phyloP scores from a whole-genome alignment of 2,797 vertebrate genomes.

The Heliangelus exortis region DNA sequence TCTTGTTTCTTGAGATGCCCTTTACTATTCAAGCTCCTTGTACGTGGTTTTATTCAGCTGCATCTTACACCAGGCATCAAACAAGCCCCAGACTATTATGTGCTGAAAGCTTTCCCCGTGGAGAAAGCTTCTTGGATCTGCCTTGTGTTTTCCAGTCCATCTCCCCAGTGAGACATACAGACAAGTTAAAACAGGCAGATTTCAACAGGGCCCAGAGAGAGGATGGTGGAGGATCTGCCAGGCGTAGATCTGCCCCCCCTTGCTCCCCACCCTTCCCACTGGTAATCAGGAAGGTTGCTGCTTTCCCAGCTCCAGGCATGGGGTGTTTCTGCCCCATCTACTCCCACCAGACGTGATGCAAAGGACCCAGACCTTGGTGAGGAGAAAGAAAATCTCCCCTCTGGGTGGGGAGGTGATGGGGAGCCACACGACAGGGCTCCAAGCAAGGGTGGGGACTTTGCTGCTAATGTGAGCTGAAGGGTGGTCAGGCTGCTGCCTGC shows the following conservation, averaged over 20 bases:
- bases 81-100: conserved; percentile 51
- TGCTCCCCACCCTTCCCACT: neutral
- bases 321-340: neutral
- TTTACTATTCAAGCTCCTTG: conserved; percentile 57
- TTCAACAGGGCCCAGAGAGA: conserved; percentile 4
- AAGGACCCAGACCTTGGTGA: rapidly evolving
- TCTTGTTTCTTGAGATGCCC: conserved; percentile 59
- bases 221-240: conserved; percentile 4
- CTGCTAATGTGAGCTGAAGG: conserved; percentile 38
- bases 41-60: conserved; percentile 59
- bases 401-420: neutral
- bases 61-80: conserved; percentile 56
- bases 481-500: neutral
- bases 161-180: conserved; percentile 44
- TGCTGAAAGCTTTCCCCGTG: conserved; percentile 55
- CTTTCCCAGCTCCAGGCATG: neutral
- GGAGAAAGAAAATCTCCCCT: neutral
- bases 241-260: neutral
- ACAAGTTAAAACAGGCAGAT: conserved; percentile 70
- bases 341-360: rapidly evolving
- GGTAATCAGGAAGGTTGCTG: neutral
- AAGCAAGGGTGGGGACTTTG: neutral
- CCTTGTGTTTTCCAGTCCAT: conserved; percentile 63
- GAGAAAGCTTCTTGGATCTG: conserved; percentile 60
- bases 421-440: neutral